These are phyloP conservation scores for Ariopsis seemanni DNA, from an alignment of 2,113 vertebrate species.

Conservation along the genomic window DNA sequence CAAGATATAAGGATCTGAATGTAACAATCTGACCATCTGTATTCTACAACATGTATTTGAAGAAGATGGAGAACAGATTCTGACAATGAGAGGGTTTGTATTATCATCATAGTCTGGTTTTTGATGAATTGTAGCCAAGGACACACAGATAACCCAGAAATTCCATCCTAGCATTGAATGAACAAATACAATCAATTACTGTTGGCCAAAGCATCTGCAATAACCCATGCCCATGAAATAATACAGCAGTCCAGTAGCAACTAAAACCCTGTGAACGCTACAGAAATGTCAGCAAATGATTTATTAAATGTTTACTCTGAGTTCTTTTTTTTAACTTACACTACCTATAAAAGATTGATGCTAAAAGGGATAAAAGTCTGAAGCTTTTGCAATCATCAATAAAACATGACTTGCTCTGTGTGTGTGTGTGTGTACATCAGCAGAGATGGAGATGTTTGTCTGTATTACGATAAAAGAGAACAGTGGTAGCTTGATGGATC, in stretches of 20 bases:
- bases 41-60: not conserved
- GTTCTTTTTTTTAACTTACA: not conserved
- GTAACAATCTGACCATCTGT: not conserved
- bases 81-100: not conserved
- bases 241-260: not conserved
- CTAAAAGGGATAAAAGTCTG: slow-evolving; percentile 9
- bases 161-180: not conserved
- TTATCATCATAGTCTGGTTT: not conserved
- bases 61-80: too few species aligned
- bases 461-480: not conserved
- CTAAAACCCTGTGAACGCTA: not conserved
- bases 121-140: not conserved
- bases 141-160: not conserved
- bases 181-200: not conserved
- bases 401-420: not conserved
- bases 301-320: not conserved
- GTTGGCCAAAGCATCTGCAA: not conserved
- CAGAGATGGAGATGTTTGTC: not conserved
- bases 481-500: not conserved
- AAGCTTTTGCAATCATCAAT: slow-evolving; percentile 14
- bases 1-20: too few species aligned
- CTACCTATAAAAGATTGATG: slow-evolving; percentile 1
- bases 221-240: not conserved
- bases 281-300: not conserved
- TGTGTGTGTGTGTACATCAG: not conserved